A percentile compares a stretch with the other conserved stretches of the same genome.
These are phyloP conservation scores for Periophthalmus modestus DNA, from an alignment of 2,113 vertebrate genomes.

Conservation along the genomic window DNA sequence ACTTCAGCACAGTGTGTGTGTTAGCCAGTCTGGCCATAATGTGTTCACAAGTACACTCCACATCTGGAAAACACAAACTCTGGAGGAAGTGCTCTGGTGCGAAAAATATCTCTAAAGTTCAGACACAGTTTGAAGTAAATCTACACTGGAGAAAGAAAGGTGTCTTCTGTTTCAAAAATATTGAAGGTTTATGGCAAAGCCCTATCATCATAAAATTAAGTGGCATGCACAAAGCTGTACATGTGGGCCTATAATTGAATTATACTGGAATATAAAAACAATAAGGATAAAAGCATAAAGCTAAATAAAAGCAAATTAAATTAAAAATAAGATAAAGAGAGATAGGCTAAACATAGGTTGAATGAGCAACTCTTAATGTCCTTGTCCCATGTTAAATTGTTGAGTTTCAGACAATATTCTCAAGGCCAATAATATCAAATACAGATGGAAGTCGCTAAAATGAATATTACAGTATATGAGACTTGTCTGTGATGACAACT, in stretches of 20 bases:
- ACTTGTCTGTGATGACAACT: background rate
- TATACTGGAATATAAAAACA: too few relatives aligned
- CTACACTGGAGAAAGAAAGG: background rate
- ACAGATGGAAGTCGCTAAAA: too few relatives aligned
- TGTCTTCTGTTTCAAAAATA: background rate
- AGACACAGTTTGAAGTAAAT: background rate
- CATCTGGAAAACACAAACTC: conserved; percentile 42
- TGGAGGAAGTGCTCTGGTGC: conserved; percentile 32
- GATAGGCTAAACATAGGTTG: too few relatives aligned
- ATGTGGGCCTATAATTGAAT: too few relatives aligned
- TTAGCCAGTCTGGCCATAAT: conserved; percentile 25
- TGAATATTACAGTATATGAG: background rate
- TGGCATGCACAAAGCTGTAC: too few relatives aligned
- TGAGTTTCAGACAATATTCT: too few relatives aligned
- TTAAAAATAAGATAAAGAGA: too few relatives aligned
- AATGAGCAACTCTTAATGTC: background rate
- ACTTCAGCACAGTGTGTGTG: background rate
- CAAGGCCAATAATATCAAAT: too few relatives aligned
- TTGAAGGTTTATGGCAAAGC: too few relatives aligned
- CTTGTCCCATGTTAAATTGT: background rate
- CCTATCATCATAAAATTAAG: too few relatives aligned
- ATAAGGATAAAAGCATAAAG: too few relatives aligned
- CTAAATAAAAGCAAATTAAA: too few relatives aligned
- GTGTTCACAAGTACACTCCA: conserved; percentile 36
- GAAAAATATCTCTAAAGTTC: conserved; percentile 13